Evolutionary conservation across 2,888 invertebrate genomes (phyloP).

Genomic region (Steinernema carpocapsae): DNA sequence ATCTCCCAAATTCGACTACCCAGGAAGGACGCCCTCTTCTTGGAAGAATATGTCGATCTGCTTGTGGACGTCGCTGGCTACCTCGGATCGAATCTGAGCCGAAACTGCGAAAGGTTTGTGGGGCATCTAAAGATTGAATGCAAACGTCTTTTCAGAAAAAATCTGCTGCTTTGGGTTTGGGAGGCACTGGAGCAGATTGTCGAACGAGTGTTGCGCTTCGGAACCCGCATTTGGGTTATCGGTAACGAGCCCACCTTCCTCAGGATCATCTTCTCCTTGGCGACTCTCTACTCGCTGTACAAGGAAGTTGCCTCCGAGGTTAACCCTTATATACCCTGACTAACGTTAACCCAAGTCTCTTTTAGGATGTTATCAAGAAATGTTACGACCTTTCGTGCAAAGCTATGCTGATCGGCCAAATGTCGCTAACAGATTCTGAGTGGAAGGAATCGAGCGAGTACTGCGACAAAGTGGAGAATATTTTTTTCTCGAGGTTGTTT

Average conservation of each 20-base stretch:
- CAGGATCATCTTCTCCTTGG: conserved; percentile 22
- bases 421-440: conserved; percentile 3
- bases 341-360: no score
- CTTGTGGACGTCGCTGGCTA: not conserved
- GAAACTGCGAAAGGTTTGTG: not conserved
- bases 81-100: not conserved
- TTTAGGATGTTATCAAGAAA: not conserved
- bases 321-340: not conserved
- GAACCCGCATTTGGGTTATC: not conserved
- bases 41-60: not conserved
- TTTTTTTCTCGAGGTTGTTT: not conserved
- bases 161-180: not conserved
- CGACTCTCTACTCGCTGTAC: conserved; percentile 2
- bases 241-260: conserved; percentile 19
- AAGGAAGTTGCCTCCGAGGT: conserved; percentile 21
- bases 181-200: not conserved
- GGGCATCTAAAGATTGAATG: not conserved
- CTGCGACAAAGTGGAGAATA: not conserved
- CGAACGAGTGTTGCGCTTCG: not conserved
- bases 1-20: conserved; percentile 22
- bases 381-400: conserved; percentile 13
- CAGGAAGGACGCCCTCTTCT: not conserved
- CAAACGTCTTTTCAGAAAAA: not conserved
- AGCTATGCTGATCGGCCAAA: conserved; percentile 14
- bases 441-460: not conserved